Evolutionary conservation across 2,113 vertebrate species (phyloP).

Genomic region (Chloropsis cyanopogon): DNA sequence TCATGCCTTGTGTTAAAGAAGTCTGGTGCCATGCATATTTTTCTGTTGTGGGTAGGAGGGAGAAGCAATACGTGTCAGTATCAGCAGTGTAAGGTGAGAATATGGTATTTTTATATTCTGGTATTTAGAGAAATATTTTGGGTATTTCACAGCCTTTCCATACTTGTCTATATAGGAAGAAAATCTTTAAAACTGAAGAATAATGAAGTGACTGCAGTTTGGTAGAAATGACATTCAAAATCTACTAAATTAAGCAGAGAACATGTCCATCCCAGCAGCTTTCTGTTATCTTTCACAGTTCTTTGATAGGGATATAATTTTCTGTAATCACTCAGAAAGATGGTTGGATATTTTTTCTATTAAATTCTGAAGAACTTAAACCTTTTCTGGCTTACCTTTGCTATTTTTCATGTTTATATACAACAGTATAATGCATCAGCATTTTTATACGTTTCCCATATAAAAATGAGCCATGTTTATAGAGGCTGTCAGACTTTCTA

Average conservation of each 20-base stretch:
- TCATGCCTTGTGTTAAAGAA: not conserved
- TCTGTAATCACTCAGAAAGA: conserved; percentile 50
- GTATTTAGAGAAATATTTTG: not conserved
- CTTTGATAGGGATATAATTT: conserved; percentile 41
- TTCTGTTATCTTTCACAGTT: conserved; percentile 17
- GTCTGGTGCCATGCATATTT: not conserved
- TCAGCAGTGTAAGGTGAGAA: not conserved
- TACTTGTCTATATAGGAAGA: not conserved
- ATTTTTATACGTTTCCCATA: conserved; percentile 56
- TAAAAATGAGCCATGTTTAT: conserved; percentile 51
- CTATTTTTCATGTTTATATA: conserved; percentile 67
- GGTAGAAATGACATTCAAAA: not conserved
- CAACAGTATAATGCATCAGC: conserved; percentile 60
- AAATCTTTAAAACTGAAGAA: not conserved
- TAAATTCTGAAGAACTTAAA: conserved; percentile 50
- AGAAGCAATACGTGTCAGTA: not conserved
- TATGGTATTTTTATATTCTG: not conserved
- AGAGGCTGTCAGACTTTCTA: conserved; percentile 51
- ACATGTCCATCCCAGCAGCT: not conserved
- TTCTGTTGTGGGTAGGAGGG: not conserved
- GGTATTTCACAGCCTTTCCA: not conserved
- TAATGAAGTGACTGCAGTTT: not conserved
- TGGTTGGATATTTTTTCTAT: conserved; percentile 54
- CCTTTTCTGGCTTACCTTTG: conserved; percentile 60
- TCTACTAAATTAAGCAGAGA: conserved; percentile 18